Base-by-base conservation (phyloP, 2,888 invertebrate genomes). In the Eupithecia inturbata region DNA sequence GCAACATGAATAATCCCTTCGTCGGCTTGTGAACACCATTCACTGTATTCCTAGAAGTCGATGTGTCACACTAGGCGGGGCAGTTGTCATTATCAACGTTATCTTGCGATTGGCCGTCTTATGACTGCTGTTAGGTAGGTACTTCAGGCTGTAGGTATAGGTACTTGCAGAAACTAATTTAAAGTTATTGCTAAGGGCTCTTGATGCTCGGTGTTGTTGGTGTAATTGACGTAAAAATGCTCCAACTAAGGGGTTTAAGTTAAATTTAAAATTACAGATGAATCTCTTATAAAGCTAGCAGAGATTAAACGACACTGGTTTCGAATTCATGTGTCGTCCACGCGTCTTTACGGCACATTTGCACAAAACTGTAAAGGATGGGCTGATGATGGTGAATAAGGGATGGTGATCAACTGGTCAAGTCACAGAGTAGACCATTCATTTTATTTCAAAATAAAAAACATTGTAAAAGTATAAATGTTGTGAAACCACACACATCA, bases 171-270 rank as follows among this genome's bases (percentile, higher is more conserved):
- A 26, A 57, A 57, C 26, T 4, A 57, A 57, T 57, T 57, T 57
- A 26, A 57, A 57, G 26, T 57, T 53, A 57, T 57, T 57, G 57
- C 57, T 57, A 57, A 57, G 57, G 57, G 57, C 57, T 26, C 26
- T 57, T 57, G 57, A 26, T 10, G 10, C 1, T 57, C 12, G 49
- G n/a, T 53, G n/a, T 10, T 57, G 14, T 57, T 14, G 4, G 14
- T 26, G 12, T 26, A 26, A 4, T 26, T 26, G 0, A 26, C 5
- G 57, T 22, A 22, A 53, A 57, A 14, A 14, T 12, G 26, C 57
- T 26, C 5, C 3, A 57, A 57, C 53, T 53, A 57, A 26, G 5
- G 12, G 45, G 19, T 45, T 45, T n/a, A 26, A 26, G 31, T 28
- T 19, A 63, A 33, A 63, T 63, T n/a, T 53, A 49, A 9, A 49